Evolutionary conservation across 2,113 vertebrate species (phyloP).

Genomic region (Pogona vitticeps): DNA sequence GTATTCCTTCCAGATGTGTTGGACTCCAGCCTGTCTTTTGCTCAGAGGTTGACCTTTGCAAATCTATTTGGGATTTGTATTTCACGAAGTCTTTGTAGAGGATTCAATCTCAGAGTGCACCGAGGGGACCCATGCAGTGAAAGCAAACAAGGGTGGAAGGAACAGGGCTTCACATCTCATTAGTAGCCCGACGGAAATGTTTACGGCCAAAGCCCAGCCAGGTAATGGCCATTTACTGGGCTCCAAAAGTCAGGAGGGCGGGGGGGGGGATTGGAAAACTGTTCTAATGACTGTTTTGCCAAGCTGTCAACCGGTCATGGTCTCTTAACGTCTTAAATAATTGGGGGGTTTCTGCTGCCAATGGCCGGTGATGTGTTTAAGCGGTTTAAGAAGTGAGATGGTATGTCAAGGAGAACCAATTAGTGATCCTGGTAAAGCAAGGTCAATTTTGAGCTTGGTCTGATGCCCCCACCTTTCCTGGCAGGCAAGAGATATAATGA

Average conservation of each 20-base stretch:
- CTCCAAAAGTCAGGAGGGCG: background rate
- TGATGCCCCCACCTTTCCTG: background rate
- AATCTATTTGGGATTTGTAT: background rate
- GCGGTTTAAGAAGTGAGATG: background rate
- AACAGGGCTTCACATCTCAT: background rate
- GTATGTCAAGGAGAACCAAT: background rate
- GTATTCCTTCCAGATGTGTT: background rate
- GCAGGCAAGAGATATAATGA: background rate
- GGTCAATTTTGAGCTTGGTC: background rate
- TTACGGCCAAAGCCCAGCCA: background rate
- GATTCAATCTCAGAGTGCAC: background rate
- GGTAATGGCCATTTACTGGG: background rate
- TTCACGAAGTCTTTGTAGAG: background rate
- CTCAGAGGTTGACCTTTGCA: background rate
- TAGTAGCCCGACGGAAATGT: background rate
- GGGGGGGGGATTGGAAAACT: background rate
- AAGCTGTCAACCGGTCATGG: background rate
- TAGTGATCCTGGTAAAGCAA: background rate
- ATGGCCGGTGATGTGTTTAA: background rate
- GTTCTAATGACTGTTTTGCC: conserved; percentile 8
- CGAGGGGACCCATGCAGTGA: background rate
- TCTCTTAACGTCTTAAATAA: background rate
- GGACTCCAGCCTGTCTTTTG: no score
- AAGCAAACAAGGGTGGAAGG: background rate
- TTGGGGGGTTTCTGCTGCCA: background rate